Base-by-base conservation (phyloP, 2,888 invertebrate species). In the Apamea anceps region DNA sequence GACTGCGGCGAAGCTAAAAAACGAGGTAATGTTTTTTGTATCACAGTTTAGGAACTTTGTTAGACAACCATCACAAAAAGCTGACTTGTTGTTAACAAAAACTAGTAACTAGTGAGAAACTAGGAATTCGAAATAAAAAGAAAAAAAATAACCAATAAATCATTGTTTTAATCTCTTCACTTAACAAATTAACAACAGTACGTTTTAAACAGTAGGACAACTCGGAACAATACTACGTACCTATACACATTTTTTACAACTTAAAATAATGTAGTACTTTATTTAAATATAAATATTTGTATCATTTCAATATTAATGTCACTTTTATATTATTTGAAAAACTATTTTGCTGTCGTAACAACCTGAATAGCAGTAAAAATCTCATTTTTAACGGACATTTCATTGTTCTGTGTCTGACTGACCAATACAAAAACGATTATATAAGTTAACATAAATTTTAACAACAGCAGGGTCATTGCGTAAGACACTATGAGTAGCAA, bases 111-210 rank as follows among this genome's bases (percentile, higher is more conserved):
- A 37, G 37, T 6, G 37, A 6, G 6, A 37, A 37, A 37, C 42
- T 2, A 48, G 48, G 48, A 25, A 57, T 60, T 5, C 13, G n/a
- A n/a, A 28, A 62, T 62, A 18, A 28, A n/a, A 60, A n/a, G 1
- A 78, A 12, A 73, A 48, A 18, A 32, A 32, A 13, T 75, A 79
- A 80, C 70, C 77, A 80, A 80, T 87, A 88, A 85, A 87, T 88
- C 80, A 84, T 89, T 85, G 83, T 89, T 90, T 88, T 92, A 91
- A 92, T 92, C 91, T 92, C 89, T 91, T 90, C 85, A 79, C 89
- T 87, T 87, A 85, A 87, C 82, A 85, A 87, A 85, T 82, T 48
- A 87, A 88, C 85, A 85, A 85, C 82, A 82, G 82, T 82, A 70
- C 45, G 68, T 75, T 74, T 67, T 37, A 32, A 78, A 87, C 79